phyloP scores from a whole-genome alignment of 2,113 vertebrate genomes.

The Microtus pennsylvanicus region DNA sequence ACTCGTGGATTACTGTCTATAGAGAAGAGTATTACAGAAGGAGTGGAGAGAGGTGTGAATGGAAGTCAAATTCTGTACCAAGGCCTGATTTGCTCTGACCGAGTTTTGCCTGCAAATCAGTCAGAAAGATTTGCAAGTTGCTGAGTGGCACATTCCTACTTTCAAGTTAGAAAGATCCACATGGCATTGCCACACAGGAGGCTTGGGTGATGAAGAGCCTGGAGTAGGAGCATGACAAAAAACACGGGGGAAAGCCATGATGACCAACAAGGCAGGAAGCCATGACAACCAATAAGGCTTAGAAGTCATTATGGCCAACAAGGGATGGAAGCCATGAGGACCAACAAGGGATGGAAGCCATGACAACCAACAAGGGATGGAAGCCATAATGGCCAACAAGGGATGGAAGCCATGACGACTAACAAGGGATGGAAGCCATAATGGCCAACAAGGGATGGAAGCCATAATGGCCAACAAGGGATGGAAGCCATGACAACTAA shows the following conservation, averaged over 20 bases:
- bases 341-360: not conserved
- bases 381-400: not conserved
- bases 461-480: no score
- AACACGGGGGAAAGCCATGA: no score
- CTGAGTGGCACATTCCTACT: not conserved
- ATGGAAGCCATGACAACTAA: no score
- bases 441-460: not conserved
- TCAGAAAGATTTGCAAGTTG: not conserved
- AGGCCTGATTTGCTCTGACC: not conserved
- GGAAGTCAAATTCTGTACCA: not conserved
- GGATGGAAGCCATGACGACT: not conserved
- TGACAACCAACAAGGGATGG: no score
- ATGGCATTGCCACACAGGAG: not conserved
- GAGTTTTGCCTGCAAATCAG: not conserved
- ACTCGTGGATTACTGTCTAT: not conserved
- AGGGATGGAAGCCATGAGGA: no score
- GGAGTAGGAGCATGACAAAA: not conserved
- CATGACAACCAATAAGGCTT: no score
- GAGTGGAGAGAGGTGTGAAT: not conserved
- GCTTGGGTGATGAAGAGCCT: not conserved
- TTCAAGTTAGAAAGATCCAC: not conserved
- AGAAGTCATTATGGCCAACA: no score
- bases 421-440: no score
- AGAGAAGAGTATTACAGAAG: not conserved
- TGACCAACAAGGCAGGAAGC: no score